Percentiles rank a stretch among this genome's conserved stretches.
These are phyloP conservation scores for Hippocampus guttulatus DNA, from an alignment of 2,113 vertebrate species.

Conservation along the genomic window DNA sequence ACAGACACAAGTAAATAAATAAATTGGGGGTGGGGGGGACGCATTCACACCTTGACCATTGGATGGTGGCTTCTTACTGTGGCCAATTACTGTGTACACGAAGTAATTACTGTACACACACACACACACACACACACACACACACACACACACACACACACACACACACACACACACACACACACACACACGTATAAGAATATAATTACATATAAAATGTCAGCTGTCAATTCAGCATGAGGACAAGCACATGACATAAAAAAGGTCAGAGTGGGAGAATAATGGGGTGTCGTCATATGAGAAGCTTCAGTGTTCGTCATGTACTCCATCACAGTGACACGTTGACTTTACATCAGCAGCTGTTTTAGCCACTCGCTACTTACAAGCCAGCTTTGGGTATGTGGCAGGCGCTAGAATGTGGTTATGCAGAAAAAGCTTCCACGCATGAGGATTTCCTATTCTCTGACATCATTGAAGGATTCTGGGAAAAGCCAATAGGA, in stretches of 20 bases:
- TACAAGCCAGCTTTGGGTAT: background rate
- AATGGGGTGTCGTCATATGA: conserved; percentile 10
- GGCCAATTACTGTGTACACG: no score
- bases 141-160: no score
- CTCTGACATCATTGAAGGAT: background rate
- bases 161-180: no score
- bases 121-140: no score
- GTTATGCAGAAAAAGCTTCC: background rate
- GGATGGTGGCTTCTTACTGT: no score
- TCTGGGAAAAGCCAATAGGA: conserved; percentile 9
- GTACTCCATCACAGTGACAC: conserved; percentile 20
- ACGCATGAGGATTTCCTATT: background rate
- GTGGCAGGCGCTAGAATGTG: background rate
- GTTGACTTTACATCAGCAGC: conserved; percentile 22
- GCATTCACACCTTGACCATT: no score
- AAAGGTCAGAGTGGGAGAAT: conserved; percentile 6
- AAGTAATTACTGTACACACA: no score
- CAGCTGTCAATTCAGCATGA: conserved; percentile 1
- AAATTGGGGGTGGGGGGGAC: background rate
- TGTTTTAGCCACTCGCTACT: conserved; percentile 3
- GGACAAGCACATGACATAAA: background rate
- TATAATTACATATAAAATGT: background rate
- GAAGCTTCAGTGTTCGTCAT: conserved; percentile 23
- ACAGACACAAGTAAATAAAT: background rate
- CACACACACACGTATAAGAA: no score